Base-by-base conservation (phyloP, 2,113 vertebrate species). In the Syrmaticus mikado region DNA sequence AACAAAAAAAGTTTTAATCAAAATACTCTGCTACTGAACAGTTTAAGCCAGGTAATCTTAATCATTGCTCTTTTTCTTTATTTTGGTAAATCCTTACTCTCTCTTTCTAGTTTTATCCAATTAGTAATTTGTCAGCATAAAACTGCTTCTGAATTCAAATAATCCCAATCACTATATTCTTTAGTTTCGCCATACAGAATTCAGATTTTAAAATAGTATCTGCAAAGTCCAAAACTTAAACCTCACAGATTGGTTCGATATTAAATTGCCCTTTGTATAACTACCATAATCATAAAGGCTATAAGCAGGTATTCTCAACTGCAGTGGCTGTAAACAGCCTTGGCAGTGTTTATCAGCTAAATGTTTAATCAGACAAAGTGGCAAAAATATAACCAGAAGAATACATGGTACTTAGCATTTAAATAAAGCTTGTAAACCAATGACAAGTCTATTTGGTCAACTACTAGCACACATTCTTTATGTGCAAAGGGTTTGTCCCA, bases 341-440 rank as follows among this genome's bases (percentile, higher is more conserved):
- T 92, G 89, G 95, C 77, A 85, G 81, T 40, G 76, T 92, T 95
- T 96, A 96, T 92, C 93, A 93, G 79, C 78, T 75, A 84, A 88
- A 67, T 89, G 88, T 91, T 96, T 96, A 95, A 96, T 92, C 91
- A 93, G 87, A 90, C 80, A 95, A 89, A 76, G 84, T 81, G 93
- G 84, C 38, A 94, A 91, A 94, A 67, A 89, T 53, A 78, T 40
- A 96, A 74, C 80, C 66, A 93, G 65, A 95, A 83, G 46, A 94
- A 93, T 91, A 77, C 64, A 57, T 43, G 67, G 66, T 67, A 92
- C 91, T 95, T 87, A 90, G 87, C 74, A 84, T 94, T 93, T 89
- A 89, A 94, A 96, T 94, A 94, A 92, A 94, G 65, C 81, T 48
- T 89, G 91, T 79, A 89, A 94, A 77, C 60, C 86, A 82, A 83